A percentile compares a stretch with the other conserved stretches of the same genome.
Evolutionary conservation across 2,888 invertebrate genomes (phyloP).

Genomic region (Rhorus exstirpatorius): DNA sequence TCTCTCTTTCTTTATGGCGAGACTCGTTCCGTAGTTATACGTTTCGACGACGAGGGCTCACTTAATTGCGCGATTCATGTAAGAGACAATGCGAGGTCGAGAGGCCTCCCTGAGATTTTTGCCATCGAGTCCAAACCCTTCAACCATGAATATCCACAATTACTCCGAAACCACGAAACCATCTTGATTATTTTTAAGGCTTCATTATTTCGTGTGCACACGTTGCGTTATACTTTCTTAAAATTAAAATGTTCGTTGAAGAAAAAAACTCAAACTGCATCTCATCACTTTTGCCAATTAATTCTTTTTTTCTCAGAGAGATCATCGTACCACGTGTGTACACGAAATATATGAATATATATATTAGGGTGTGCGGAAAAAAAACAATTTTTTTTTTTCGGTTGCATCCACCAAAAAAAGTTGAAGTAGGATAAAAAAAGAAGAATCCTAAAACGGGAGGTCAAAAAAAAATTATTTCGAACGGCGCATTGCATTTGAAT

Average conservation of each 20-base stretch:
- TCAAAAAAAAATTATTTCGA: too few species aligned
- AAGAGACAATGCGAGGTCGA: constrained; percentile 69
- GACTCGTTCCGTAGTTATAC: constrained; percentile 45
- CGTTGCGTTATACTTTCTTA: not conserved
- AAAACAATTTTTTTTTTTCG: too few species aligned
- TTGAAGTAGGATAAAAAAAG: too few species aligned
- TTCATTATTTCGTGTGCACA: constrained; percentile 27
- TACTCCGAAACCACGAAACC: constrained; percentile 23
- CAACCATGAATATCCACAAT: constrained; percentile 61
- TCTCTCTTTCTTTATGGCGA: not conserved
- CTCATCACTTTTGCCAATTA: too few species aligned
- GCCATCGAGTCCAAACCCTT: constrained; percentile 15
- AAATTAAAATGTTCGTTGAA: not conserved
- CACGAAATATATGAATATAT: too few species aligned
- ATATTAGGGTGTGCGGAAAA: too few species aligned
- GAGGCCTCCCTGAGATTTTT: constrained; percentile 39
- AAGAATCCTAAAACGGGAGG: too few species aligned
- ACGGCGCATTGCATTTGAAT: too few species aligned
- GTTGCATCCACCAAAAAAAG: too few species aligned
- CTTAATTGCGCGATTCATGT: constrained; percentile 58
- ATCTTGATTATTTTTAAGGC: not conserved
- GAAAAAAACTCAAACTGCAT: too few species aligned
- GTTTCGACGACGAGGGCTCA: constrained; percentile 67
- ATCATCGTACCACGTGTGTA: too few species aligned
- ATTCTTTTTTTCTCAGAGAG: too few species aligned